Conservation (phyloP, 2,888 invertebrate genomes). For the Ypsolopha sequella region DNA sequence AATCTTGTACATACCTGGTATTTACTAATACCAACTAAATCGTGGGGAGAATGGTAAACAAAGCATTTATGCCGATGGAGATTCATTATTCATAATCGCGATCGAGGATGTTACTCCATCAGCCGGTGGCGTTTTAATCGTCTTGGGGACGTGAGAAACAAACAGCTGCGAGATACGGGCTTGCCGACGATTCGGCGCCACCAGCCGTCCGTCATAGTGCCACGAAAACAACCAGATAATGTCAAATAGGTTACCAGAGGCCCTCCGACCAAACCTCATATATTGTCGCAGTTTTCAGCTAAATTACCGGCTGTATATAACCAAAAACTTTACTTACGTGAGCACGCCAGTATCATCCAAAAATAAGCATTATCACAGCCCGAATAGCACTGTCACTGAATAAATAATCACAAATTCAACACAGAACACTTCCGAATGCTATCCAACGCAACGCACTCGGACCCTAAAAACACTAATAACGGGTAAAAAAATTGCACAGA, state of each 20-base stretch:
- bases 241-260: slow-evolving; percentile 53
- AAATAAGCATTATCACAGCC: slow-evolving; percentile 56
- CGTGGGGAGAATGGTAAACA: no score
- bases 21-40: no score
- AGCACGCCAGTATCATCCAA: slow-evolving; percentile 63
- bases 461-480: slow-evolving; percentile 52
- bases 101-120: no score
- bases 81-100: no score
- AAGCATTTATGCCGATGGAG: no score
- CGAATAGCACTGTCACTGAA: slow-evolving; percentile 57
- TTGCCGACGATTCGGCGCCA: slow-evolving; percentile 32
- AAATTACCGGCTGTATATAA: slow-evolving; percentile 13
- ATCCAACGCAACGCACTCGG: slow-evolving; percentile 59
- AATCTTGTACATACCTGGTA: no score
- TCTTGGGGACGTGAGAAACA: slow-evolving; percentile 11
- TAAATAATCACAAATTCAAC: slow-evolving; percentile 66
- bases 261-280: slow-evolving; percentile 23
- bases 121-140: no score
- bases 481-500: slow-evolving; percentile 56
- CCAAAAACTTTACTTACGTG: slow-evolving; percentile 43
- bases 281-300: neutral
- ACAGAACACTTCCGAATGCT: slow-evolving; percentile 57
- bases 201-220: slow-evolving; percentile 28
- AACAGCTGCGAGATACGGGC: slow-evolving; percentile 24
- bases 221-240: slow-evolving; percentile 37